These are phyloP conservation scores for Muscicapa striata DNA, from an alignment of 2,797 vertebrate species.

Conservation along the genomic window DNA sequence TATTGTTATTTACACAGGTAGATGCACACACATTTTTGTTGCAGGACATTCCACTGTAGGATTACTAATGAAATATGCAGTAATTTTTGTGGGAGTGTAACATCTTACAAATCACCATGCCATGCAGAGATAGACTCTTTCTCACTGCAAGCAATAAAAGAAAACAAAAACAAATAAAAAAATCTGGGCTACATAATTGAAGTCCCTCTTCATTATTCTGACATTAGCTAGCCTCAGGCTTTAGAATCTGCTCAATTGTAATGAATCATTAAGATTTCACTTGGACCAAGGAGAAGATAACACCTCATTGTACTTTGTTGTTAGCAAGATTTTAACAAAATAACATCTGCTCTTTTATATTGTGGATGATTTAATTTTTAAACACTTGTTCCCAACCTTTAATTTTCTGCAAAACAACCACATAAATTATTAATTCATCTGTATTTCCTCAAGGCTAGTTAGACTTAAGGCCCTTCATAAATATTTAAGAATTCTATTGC, in stretches of 20 bases:
- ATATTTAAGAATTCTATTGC: conserved; percentile 79
- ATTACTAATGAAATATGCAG: not conserved
- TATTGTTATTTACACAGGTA: not conserved
- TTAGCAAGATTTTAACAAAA: conserved; percentile 77
- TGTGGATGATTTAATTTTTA: conserved; percentile 83
- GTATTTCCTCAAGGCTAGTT: conserved; percentile 79
- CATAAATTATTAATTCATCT: conserved; percentile 82
- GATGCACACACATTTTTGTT: not conserved
- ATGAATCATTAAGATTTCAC: conserved; percentile 69
- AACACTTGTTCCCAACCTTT: conserved; percentile 80
- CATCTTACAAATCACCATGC: not conserved
- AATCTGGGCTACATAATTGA: conserved; percentile 36
- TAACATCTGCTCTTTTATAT: conserved; percentile 75
- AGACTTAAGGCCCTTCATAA: conserved; percentile 79
- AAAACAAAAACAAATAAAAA: conserved; percentile 30
- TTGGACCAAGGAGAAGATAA: conserved; percentile 58
- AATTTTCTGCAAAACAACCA: conserved; percentile 82
- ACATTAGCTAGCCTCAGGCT: conserved; percentile 55
- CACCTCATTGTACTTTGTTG: conserved; percentile 62
- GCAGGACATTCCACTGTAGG: not conserved
- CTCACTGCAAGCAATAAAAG: conserved; percentile 16
- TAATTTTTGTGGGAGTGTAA: not conserved
- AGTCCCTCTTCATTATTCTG: conserved; percentile 59
- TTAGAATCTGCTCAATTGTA: conserved; percentile 60
- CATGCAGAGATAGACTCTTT: not conserved